phyloP scores from a whole-genome alignment of 2,797 vertebrate genomes.

The Protonibea diacanthus region DNA sequence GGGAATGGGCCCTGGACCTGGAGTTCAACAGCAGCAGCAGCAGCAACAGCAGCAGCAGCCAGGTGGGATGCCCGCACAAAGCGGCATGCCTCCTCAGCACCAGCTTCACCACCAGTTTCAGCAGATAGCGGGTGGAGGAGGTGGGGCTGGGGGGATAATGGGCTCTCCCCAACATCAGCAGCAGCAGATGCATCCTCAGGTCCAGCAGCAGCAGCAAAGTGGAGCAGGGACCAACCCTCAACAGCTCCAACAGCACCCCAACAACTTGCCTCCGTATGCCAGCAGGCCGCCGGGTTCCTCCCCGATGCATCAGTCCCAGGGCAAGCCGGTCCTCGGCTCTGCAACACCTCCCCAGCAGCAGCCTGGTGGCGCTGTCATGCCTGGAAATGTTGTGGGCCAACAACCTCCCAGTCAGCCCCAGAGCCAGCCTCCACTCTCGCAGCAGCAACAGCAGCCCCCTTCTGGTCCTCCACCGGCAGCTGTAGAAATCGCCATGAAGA shows the following conservation, averaged over 20 bases:
- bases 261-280: constrained; percentile 83
- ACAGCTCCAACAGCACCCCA: constrained; percentile 86
- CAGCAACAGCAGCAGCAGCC: constrained; percentile 82
- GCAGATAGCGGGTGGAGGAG: constrained; percentile 82
- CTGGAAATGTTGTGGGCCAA: constrained; percentile 69
- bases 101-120: constrained; percentile 88
- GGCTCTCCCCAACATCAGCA: constrained; percentile 88
- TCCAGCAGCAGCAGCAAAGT: constrained; percentile 80
- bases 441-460: constrained; percentile 81
- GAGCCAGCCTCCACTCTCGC: constrained; percentile 85
- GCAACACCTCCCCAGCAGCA: constrained; percentile 90
- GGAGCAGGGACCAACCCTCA: constrained; percentile 76
- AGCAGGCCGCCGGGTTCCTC: constrained; percentile 85
- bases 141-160: constrained; percentile 81
- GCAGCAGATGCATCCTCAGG: constrained; percentile 93
- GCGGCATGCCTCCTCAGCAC: constrained; percentile 80
- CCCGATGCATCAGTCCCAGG: constrained; percentile 90
- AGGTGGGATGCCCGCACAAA: constrained; percentile 69
- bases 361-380: constrained; percentile 59
- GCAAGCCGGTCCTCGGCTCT: constrained; percentile 91
- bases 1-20: constrained; percentile 78
- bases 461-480: constrained; percentile 93
- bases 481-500: constrained; percentile 97
- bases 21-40: constrained; percentile 81
- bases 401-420: constrained; percentile 87